Base-by-base conservation (phyloP, 2,797 vertebrate species). In the Eurystomus glaucurus region DNA sequence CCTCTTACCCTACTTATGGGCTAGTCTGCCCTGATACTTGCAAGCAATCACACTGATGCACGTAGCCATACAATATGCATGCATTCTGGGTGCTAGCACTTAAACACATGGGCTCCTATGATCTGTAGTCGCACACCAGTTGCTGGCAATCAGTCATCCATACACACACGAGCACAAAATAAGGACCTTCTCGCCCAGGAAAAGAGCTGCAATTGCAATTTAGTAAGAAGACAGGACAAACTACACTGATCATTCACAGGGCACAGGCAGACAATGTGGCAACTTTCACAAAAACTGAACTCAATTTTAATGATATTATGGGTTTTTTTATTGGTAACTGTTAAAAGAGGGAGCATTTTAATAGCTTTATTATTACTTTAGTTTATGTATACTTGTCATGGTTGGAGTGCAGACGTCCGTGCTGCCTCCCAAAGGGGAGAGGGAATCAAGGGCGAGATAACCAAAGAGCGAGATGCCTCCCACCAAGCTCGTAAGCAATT, bases 11-110 rank as follows among this genome's bases (percentile, higher is more conserved):
- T 81, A 22, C 18, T 15, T 8, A 11, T 25, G 35, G 45, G 3
- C 8, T 43, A 35, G 21, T 71, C 14, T 78, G 14, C 16, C 5
- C 1, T 70, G 46, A 2, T 57, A 81, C 52, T 70, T 80, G 14
- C 11, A 66, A 57, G 22, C 10, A 57, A 54, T 46, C 31, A 62
- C 17, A 14, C 1, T 5, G 55, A 51, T 10, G 39, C 8, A 28
- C 1, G 2, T 7, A 52, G 7, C 7, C 23, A 48, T 26, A 62
- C 15, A 64, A 35, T 46, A 64, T 22, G 8, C 28, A 61, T 2
- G 2, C 21, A 18, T 5, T 25, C 4, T 16, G 54, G 13, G 7
- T 51, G 1, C 25, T 58, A 22, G 14, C 9, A 41, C 3, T 50
- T 41, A 31, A 11, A 33, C 7, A 31, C 2, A 6, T 6, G 13